These are phyloP conservation scores for Hirtodrosophila confusa DNA, from an alignment of 2,888 invertebrate genomes.

Conservation along the genomic window DNA sequence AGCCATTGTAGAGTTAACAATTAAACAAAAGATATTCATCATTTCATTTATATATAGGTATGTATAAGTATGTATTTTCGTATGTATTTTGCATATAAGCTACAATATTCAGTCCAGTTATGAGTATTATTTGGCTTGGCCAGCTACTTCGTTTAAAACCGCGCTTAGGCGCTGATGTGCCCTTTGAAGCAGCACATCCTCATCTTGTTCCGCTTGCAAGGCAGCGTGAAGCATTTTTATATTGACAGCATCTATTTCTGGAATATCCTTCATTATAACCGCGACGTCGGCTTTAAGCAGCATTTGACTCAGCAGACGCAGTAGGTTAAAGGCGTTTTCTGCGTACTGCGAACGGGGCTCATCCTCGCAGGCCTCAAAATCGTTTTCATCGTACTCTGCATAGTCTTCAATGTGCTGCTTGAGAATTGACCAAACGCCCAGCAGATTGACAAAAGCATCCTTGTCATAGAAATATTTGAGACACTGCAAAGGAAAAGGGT, in stretches of 20 bases:
- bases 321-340: constrained; percentile 56
- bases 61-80: constrained; percentile 20
- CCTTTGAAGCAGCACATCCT: constrained; percentile 53
- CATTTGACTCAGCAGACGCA: constrained; percentile 59
- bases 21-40: neutral
- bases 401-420: constrained; percentile 52
- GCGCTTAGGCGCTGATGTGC: constrained; percentile 50
- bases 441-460: constrained; percentile 74
- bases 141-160: constrained; percentile 49
- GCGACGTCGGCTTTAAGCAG: constrained; percentile 28
- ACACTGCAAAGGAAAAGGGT: constrained; percentile 60
- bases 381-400: constrained; percentile 46
- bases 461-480: constrained; percentile 81
- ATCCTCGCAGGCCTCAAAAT: constrained; percentile 72
- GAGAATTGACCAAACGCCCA: constrained; percentile 77
- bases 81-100: constrained; percentile 49
- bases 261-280: constrained; percentile 37
- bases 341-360: constrained; percentile 67
- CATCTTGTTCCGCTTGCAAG: constrained; percentile 44
- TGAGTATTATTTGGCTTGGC: constrained; percentile 65
- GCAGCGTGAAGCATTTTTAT: constrained; percentile 46
- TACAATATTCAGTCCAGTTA: constrained; percentile 69
- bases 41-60: constrained; percentile 25
- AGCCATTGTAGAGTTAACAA: too few species aligned
- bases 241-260: constrained; percentile 41